phyloP scores from a whole-genome alignment of 2,888 invertebrate genomes.

The Plutella xylostella region DNA sequence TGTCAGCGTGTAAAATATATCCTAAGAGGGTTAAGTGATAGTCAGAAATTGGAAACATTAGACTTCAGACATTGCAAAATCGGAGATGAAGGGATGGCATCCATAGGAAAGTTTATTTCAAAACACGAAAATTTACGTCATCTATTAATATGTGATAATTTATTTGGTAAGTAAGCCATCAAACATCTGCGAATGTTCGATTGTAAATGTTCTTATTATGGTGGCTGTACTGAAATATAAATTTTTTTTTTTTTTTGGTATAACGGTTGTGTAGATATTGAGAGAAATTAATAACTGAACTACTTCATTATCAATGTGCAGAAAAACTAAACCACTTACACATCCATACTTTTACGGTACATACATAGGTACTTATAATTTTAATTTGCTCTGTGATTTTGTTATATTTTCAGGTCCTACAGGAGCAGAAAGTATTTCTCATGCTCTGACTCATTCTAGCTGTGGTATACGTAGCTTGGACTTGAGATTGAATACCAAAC shows the following conservation, averaged over 20 bases:
- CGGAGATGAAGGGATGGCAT: slow-evolving; percentile 69
- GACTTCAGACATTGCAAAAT: slow-evolving; percentile 76
- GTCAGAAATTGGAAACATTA: slow-evolving; percentile 57
- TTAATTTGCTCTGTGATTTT: too few species aligned
- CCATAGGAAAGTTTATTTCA: slow-evolving; percentile 68
- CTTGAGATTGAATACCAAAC: slow-evolving; percentile 49
- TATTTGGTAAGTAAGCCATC: slow-evolving; percentile 57
- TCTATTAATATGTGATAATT: slow-evolving; percentile 64
- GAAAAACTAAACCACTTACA: neutral
- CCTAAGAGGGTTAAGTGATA: slow-evolving; percentile 48
- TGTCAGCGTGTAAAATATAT: slow-evolving; percentile 56
- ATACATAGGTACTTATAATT: too few species aligned
- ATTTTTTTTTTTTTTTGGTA: too few species aligned
- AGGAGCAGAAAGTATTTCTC: slow-evolving; percentile 51
- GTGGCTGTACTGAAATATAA: too few species aligned
- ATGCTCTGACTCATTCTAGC: slow-evolving; percentile 47
- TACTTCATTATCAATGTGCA: neutral
- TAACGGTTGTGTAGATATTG: too few species aligned
- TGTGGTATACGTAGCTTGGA: slow-evolving; percentile 49
- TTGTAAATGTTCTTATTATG: too few species aligned
- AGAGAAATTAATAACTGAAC: too few species aligned
- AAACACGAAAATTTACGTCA: slow-evolving; percentile 54
- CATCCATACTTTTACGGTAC: neutral
- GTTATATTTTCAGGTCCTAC: slow-evolving; percentile 34
- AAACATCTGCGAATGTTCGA: too few species aligned